phyloP scores from a whole-genome alignment of 2,797 vertebrate species.

The Huso huso region DNA sequence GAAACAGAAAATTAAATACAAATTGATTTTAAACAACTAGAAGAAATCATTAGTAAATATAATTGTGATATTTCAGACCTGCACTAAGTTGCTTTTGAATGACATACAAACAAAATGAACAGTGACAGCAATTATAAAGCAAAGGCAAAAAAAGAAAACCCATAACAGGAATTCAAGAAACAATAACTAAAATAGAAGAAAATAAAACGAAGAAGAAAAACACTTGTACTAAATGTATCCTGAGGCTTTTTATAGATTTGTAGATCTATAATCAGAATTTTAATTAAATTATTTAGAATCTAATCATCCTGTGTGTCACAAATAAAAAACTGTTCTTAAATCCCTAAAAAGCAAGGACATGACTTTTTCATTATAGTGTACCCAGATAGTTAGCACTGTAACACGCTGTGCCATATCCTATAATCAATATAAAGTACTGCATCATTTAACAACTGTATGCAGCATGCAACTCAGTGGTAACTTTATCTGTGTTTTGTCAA shows the following conservation, averaged over 20 bases:
- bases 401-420: slow-evolving; percentile 11
- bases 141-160: no score
- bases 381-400: not conserved
- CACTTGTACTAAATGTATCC: no score
- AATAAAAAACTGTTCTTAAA: slow-evolving; percentile 18
- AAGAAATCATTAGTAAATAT: no score
- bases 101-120: no score
- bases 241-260: not conserved
- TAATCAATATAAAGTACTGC: slow-evolving; percentile 12
- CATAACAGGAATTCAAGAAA: no score
- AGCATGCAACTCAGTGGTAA: slow-evolving; percentile 1
- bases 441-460: slow-evolving; percentile 13
- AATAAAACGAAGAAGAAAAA: no score
- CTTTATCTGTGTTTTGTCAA: slow-evolving; percentile 17
- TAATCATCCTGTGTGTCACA: slow-evolving; percentile 29
- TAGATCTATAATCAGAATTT: not conserved
- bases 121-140: no score
- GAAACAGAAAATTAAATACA: no score
- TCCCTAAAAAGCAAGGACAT: not conserved
- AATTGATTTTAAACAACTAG: no score
- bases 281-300: slow-evolving; percentile 3
- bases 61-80: no score
- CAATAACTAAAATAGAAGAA: no score
- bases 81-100: no score
- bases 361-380: not conserved